phyloP scores from a whole-genome alignment of 1,140 invertebrate genomes.

The Phortica variegata region DNA sequence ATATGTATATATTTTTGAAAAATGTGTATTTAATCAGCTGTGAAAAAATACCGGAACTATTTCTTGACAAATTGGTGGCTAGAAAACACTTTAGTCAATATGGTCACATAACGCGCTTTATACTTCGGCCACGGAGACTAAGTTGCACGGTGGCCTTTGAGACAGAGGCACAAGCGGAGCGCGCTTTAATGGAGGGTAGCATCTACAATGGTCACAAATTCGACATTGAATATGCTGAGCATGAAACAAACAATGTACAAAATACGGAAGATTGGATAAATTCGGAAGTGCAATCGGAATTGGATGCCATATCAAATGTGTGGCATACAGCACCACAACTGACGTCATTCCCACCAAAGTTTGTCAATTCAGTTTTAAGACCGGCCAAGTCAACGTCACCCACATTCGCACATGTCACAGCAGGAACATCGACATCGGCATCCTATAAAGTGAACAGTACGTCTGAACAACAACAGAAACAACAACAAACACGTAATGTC shows the following conservation, averaged over 20 bases:
- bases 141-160: constrained; percentile 66
- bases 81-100: constrained; percentile 68
- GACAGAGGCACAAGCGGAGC: constrained; percentile 60
- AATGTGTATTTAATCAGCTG: constrained; percentile 58
- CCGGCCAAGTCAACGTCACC: not conserved
- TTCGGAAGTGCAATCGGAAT: constrained; percentile 59
- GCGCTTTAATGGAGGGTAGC: constrained; percentile 63
- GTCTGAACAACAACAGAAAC: no score
- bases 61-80: constrained; percentile 64
- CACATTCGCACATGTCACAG: constrained; percentile 24
- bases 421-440: no score
- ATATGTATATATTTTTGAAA: not conserved
- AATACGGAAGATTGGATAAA: constrained; percentile 55
- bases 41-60: constrained; percentile 64
- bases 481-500: no score
- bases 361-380: not conserved
- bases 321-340: constrained; percentile 16
- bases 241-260: constrained; percentile 37
- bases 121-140: constrained; percentile 62
- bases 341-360: not conserved
- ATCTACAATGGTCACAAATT: constrained; percentile 65
- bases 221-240: constrained; percentile 58
- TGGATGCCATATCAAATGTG: constrained; percentile 55
- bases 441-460: no score
- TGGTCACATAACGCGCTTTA: constrained; percentile 64